Percentiles rank a stretch among this genome's conserved stretches.
phyloP scores from a whole-genome alignment of 2,797 vertebrate species.

The Alouatta caraya region DNA sequence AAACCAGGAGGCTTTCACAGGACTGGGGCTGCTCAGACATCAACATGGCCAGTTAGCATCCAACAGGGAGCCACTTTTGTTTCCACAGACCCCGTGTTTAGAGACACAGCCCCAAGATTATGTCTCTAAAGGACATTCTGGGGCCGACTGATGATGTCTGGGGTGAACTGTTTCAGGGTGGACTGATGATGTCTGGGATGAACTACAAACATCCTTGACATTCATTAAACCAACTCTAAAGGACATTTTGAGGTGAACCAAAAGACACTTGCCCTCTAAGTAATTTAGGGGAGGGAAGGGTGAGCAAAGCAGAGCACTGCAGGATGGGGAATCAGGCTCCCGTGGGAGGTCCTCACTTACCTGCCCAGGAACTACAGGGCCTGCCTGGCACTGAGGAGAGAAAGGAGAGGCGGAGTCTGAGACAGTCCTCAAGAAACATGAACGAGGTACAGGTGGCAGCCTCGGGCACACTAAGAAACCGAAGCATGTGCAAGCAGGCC shows the following conservation, averaged over 20 bases:
- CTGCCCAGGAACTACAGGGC: background rate
- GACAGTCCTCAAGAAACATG: fast-evolving
- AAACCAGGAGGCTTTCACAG: background rate
- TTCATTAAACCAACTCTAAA: background rate
- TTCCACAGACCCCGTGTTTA: too few relatives aligned
- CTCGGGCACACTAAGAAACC: background rate
- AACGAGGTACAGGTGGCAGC: fast-evolving
- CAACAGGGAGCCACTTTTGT: background rate
- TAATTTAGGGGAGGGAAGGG: too few relatives aligned
- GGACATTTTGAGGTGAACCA: background rate
- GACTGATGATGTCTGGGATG: too few relatives aligned
- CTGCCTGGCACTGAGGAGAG: background rate
- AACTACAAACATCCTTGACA: background rate
- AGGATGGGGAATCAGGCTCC: background rate
- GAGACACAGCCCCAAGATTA: background rate
- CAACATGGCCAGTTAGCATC: background rate
- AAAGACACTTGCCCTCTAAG: background rate
- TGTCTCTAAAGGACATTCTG: background rate
- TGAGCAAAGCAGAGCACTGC: fast-evolving
- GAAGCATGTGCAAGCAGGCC: background rate
- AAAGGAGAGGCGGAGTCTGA: background rate
- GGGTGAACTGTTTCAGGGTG: too few relatives aligned
- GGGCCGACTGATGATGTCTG: too few relatives aligned
- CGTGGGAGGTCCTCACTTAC: background rate
- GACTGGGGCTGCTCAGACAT: background rate